Conservation (phyloP, 2,113 vertebrate species). For the Picathartes gymnocephalus region DNA sequence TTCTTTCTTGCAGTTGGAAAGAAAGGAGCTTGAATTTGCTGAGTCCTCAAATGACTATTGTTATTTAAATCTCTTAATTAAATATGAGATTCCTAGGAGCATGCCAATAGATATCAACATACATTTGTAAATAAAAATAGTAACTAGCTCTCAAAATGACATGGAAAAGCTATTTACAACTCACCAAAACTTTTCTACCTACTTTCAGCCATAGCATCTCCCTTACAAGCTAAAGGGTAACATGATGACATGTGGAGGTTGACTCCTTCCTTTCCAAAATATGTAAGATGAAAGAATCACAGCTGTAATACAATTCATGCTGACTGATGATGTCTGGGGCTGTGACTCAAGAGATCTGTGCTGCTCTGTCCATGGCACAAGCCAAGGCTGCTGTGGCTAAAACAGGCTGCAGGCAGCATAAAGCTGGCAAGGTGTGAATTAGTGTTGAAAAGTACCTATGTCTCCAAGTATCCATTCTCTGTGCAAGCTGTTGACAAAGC, state of each 20-base stretch:
- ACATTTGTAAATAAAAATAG: background rate
- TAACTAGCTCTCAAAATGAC: background rate
- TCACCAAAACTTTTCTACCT: background rate
- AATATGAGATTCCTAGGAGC: background rate
- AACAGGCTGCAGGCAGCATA: background rate
- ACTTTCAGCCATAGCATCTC: background rate
- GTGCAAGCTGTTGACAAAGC: slow-evolving; percentile 70
- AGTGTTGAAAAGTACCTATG: slow-evolving; percentile 46
- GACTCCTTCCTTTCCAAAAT: background rate
- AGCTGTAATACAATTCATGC: background rate
- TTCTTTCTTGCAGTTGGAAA: background rate
- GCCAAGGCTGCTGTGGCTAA: background rate
- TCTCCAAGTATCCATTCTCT: slow-evolving; percentile 70
- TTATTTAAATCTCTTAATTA: background rate
- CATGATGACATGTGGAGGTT: background rate
- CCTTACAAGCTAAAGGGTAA: background rate
- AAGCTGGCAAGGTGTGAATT: background rate
- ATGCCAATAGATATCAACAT: background rate
- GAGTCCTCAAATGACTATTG: background rate
- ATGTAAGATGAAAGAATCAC: background rate
- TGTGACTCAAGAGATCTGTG: background rate
- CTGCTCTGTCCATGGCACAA: background rate
- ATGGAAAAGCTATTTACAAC: background rate
- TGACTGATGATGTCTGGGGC: background rate
- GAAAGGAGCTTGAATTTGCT: background rate